Base-by-base conservation (phyloP, 2,113 vertebrate species). In the Eonycteris spelaea region DNA sequence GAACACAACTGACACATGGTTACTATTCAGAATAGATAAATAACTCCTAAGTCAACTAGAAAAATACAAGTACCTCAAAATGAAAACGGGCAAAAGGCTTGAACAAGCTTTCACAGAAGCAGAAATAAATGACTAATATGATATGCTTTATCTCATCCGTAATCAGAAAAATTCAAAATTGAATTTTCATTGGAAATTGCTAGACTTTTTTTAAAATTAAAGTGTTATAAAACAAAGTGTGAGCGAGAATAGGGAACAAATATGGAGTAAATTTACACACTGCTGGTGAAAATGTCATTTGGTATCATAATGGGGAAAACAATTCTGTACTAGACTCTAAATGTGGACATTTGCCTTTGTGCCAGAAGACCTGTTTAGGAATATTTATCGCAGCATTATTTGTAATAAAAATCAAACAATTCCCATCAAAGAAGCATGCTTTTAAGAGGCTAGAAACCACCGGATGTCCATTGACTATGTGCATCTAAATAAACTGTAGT, bases 91-190 rank as follows among this genome's bases (percentile, higher is more conserved):
- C 38, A 85, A 94, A 94, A 35, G 18, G 2, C 67, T 77, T 80
- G 33, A 91, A 67, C 13, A 78, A 53, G 15, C 40, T 91, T 88
- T 91, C 55, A 73, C 21, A 91, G 43, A 82, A 40, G 45, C 18
- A 70, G 61, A 86, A 95, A 91, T 51, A 77, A 84, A 74, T 80
- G 53, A 85, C 61, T 55, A 43, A 48, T n/a, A 74, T 35, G 18
- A 84, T 40, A 40, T 13, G 18, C n/a, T 87, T 86, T 53, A 85
- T 67, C 51, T 67, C 45, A 14, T 55, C 33, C 53, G 38, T 38
- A 89, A 94, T 57, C 28, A 80, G 51, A 75, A 95, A 63, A 77
- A 63, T 40, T 92, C 40, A 51, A 87, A 67, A 77, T 95, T 30
- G 83, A 61, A 71, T 67, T 87, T 83, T n/a, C 43, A 59, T 82